Evolutionary conservation across 1,140 invertebrate genomes (phyloP).

Genomic region (Drosophila pallidifrons): DNA sequence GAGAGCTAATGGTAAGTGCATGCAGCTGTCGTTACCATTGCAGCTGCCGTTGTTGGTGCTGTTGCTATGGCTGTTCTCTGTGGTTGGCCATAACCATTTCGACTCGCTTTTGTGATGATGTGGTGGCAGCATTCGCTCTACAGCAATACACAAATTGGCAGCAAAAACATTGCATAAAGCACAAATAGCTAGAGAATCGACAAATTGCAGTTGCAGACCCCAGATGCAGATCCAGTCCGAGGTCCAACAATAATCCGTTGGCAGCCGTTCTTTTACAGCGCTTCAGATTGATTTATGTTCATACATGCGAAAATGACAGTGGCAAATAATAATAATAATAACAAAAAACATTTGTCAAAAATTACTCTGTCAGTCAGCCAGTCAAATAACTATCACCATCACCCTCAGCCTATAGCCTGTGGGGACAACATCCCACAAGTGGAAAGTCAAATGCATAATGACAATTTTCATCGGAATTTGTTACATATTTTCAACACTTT

Average conservation of each 20-base stretch:
- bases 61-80: slow-evolving; percentile 31
- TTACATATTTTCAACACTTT: slow-evolving; percentile 68
- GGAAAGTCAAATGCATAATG: slow-evolving; percentile 52
- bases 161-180: slow-evolving; percentile 19
- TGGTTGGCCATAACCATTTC: slow-evolving; percentile 34
- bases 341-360: slow-evolving; percentile 63
- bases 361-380: slow-evolving; percentile 50
- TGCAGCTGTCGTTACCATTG: slow-evolving; percentile 13
- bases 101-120: slow-evolving; percentile 19
- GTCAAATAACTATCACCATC: background rate
- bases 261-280: slow-evolving; percentile 6
- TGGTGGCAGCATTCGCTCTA: background rate
- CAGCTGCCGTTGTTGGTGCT: slow-evolving; percentile 4
- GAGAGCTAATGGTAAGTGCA: slow-evolving; percentile 85
- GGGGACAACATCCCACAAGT: background rate
- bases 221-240: background rate
- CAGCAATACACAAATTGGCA: background rate
- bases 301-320: slow-evolving; percentile 57
- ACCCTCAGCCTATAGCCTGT: slow-evolving; percentile 12
- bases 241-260: slow-evolving; percentile 3
- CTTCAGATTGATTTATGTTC: slow-evolving; percentile 64
- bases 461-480: slow-evolving; percentile 56
- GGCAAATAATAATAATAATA: slow-evolving; percentile 58
- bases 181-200: slow-evolving; percentile 10
- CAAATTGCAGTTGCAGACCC: slow-evolving; percentile 21